These are phyloP conservation scores for Chironomus tentans DNA, from an alignment of 2,888 invertebrate species.

Conservation along the genomic window DNA sequence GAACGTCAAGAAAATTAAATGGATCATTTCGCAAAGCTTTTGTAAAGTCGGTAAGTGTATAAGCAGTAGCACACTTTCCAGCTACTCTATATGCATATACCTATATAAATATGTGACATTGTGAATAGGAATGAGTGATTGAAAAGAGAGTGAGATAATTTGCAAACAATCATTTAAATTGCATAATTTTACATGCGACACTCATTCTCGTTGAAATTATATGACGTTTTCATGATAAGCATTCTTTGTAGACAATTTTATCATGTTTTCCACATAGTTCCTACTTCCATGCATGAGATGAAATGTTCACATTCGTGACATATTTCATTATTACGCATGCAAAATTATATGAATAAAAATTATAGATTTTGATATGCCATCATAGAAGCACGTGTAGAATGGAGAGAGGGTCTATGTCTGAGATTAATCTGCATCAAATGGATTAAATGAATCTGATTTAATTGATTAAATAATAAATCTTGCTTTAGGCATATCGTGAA, in stretches of 20 bases:
- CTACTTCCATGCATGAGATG: not conserved
- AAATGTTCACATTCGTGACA: not conserved
- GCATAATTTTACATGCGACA: slow-evolving; percentile 15
- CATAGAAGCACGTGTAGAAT: not conserved
- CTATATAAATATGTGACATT: too few relatives aligned
- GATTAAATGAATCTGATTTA: too few relatives aligned
- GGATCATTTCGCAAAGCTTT: slow-evolving; percentile 8
- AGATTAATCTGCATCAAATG: too few relatives aligned
- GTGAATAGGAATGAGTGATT: too few relatives aligned
- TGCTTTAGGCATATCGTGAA: too few relatives aligned
- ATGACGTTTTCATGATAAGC: not conserved
- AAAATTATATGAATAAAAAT: not conserved
- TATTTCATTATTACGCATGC: not conserved
- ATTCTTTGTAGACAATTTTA: too few relatives aligned
- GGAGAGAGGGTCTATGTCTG: too few relatives aligned
- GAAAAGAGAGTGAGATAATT: not conserved
- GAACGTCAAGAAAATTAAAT: slow-evolving; percentile 13
- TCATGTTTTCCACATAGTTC: too few relatives aligned
- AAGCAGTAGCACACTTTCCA: slow-evolving; percentile 16
- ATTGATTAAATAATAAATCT: too few relatives aligned
- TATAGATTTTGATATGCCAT: not conserved
- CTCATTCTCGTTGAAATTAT: not conserved
- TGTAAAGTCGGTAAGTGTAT: not conserved
- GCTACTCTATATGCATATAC: not conserved
- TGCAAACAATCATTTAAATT: slow-evolving; percentile 18